Evolutionary conservation across 1,140 invertebrate species (phyloP).

Genomic region (Tribolium madens): DNA sequence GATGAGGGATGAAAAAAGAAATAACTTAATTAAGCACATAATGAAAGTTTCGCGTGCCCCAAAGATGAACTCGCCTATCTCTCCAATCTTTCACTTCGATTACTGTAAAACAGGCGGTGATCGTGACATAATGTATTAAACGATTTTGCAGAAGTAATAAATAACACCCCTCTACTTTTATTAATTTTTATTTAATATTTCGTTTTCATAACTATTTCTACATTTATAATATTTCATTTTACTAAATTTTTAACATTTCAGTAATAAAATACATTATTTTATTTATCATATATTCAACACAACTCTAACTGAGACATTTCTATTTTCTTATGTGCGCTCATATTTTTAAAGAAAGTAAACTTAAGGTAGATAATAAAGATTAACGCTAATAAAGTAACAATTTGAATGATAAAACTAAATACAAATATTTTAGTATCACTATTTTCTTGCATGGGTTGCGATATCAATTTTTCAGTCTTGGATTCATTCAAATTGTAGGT

Average conservation of each 20-base stretch:
- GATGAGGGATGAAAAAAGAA: neutral
- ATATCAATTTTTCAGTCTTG: neutral
- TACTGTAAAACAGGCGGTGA: neutral
- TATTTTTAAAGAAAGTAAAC: neutral
- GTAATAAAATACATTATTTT: no score
- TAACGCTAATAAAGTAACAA: neutral
- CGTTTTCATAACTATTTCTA: no score
- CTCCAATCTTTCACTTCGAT: neutral
- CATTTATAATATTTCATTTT: no score
- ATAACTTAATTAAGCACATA: constrained; percentile 27
- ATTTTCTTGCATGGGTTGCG: neutral
- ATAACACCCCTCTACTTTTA: no score
- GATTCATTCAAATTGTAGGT: neutral
- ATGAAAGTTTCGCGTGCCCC: constrained; percentile 11
- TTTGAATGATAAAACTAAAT: neutral
- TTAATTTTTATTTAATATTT: no score
- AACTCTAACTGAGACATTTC: neutral
- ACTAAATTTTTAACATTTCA: no score
- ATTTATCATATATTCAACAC: neutral
- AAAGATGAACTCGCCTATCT: neutral
- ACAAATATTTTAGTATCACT: neutral
- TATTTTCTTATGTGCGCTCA: neutral
- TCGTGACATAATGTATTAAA: neutral
- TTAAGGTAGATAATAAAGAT: neutral
- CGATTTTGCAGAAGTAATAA: neutral